Percentiles rank a stretch among this genome's conserved stretches.
phyloP scores from a whole-genome alignment of 2,797 vertebrate species.

The Tarsius wallacei region DNA sequence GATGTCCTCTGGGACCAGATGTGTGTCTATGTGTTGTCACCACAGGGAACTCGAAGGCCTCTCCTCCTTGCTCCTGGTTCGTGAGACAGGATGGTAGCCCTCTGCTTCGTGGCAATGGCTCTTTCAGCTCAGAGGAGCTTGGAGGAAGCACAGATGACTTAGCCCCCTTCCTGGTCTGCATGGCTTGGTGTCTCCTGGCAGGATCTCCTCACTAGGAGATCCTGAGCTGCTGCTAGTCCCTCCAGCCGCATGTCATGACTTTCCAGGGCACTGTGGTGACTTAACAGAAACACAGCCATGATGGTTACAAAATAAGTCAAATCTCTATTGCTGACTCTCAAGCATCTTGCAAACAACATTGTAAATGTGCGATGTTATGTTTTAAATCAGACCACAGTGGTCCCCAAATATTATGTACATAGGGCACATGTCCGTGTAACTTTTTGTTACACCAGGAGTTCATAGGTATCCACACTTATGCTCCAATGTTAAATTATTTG shows the following conservation, averaged over 20 bases:
- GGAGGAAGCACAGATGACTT: slow-evolving; percentile 80
- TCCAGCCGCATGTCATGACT: slow-evolving; percentile 37
- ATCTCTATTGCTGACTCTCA: slow-evolving; percentile 83
- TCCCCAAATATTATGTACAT: slow-evolving; percentile 91
- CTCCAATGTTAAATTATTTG: slow-evolving; percentile 83
- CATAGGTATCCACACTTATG: slow-evolving; percentile 83
- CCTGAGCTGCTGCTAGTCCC: slow-evolving; percentile 1
- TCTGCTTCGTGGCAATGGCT: neutral
- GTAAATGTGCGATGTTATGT: slow-evolving; percentile 91
- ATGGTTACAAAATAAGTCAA: slow-evolving; percentile 76
- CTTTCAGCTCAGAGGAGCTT: slow-evolving; percentile 39
- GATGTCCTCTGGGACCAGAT: slow-evolving; percentile 46
- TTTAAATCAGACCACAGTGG: slow-evolving; percentile 93
- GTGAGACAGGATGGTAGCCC: slow-evolving; percentile 26
- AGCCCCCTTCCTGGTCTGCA: slow-evolving; percentile 58
- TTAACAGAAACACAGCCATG: slow-evolving; percentile 63
- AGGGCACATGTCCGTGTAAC: slow-evolving; percentile 89
- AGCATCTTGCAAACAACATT: slow-evolving; percentile 90
- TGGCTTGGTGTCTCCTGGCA: slow-evolving; percentile 57
- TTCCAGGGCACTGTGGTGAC: slow-evolving; percentile 76
- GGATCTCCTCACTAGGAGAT: slow-evolving; percentile 38
- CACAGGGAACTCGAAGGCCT: slow-evolving; percentile 60
- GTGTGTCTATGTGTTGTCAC: neutral
- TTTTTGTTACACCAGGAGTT: slow-evolving; percentile 90
- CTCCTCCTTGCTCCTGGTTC: slow-evolving; percentile 51